These are phyloP conservation scores for Eleginops maclovinus DNA, from an alignment of 2,113 vertebrate genomes.

Conservation along the genomic window DNA sequence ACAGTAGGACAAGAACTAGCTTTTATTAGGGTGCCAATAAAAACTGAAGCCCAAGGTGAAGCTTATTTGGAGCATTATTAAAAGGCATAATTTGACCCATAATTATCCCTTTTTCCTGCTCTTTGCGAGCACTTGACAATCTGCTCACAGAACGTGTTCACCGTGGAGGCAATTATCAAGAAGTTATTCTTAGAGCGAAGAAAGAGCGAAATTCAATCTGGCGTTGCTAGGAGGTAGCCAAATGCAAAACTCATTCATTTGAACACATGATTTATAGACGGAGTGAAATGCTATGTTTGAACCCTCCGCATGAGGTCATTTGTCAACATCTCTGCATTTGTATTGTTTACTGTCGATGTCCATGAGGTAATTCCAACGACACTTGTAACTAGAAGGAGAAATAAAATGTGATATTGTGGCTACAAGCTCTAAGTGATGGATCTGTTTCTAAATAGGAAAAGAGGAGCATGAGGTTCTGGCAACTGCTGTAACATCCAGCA, in stretches of 20 bases:
- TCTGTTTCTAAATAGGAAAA: slow-evolving; percentile 8
- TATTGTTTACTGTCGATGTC: slow-evolving; percentile 2
- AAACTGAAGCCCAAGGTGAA: slow-evolving; percentile 33
- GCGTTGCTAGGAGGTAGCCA: slow-evolving; percentile 36
- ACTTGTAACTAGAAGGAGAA: background rate
- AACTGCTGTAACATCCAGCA: background rate
- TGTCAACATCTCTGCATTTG: slow-evolving; percentile 1
- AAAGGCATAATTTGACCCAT: slow-evolving; percentile 65
- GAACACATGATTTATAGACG: background rate
- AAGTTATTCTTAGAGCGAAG: slow-evolving; percentile 35
- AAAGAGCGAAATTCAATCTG: slow-evolving; percentile 34
- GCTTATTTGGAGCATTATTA: slow-evolving; percentile 57
- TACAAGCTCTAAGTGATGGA: slow-evolving; percentile 2
- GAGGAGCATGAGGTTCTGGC: background rate
- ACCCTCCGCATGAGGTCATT: background rate
- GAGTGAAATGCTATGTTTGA: slow-evolving; percentile 28
- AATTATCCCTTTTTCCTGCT: slow-evolving; percentile 52
- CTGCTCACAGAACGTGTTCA: slow-evolving; percentile 42
- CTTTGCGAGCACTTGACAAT: slow-evolving; percentile 55
- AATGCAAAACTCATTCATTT: slow-evolving; percentile 35
- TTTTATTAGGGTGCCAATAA: slow-evolving; percentile 49
- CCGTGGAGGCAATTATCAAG: slow-evolving; percentile 51
- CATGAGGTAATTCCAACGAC: slow-evolving; percentile 9
- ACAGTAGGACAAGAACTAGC: slow-evolving; percentile 1
- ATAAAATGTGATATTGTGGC: background rate